phyloP scores from a whole-genome alignment of 1,140 invertebrate species.

The Batillaria attramentaria region DNA sequence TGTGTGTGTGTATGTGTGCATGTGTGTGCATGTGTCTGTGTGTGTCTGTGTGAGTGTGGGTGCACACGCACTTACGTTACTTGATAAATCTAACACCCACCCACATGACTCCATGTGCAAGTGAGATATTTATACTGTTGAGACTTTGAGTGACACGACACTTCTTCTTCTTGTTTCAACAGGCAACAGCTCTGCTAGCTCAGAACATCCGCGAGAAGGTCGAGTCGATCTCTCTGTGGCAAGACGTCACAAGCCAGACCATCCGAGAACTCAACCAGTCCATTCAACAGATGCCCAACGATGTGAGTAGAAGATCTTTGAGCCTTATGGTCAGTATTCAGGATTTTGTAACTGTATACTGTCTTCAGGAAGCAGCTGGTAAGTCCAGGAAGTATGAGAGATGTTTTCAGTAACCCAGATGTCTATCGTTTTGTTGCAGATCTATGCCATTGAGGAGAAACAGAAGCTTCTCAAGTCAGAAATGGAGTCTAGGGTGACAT shows the following conservation, averaged over 20 bases:
- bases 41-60: background rate
- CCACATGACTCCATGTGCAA: background rate
- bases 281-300: constrained; percentile 61
- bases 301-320: constrained; percentile 48
- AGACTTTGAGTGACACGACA: background rate
- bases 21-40: background rate
- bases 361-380: background rate
- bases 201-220: constrained; percentile 63
- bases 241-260: constrained; percentile 63
- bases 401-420: background rate
- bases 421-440: constrained; percentile 48
- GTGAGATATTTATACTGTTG: background rate
- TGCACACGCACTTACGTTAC: background rate
- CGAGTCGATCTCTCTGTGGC: constrained; percentile 63
- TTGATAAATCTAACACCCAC: background rate
- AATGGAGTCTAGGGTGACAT: constrained; percentile 55
- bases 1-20: background rate
- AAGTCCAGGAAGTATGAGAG: background rate
- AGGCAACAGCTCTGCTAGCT: constrained; percentile 57
- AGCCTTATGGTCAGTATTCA: background rate
- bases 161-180: background rate
- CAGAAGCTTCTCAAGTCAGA: constrained; percentile 65
- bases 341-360: background rate
- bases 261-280: constrained; percentile 57
- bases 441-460: constrained; percentile 67